Conservation (phyloP, 2,797 vertebrate genomes). For the Oreortyx pictus region DNA sequence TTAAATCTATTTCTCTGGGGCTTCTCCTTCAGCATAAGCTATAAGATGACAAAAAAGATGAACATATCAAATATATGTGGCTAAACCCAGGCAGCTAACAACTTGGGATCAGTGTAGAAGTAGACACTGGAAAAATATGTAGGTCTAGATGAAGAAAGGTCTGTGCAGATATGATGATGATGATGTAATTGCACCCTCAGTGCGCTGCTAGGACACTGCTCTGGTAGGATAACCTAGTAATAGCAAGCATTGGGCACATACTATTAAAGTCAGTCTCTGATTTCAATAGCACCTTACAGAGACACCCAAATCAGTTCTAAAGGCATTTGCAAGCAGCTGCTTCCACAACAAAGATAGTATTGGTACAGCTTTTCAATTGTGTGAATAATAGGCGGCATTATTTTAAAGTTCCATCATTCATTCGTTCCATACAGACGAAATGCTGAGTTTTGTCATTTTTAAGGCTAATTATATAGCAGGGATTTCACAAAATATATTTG, state of each 20-base stretch:
- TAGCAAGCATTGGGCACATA: neutral
- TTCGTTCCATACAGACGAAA: slow-evolving; percentile 31
- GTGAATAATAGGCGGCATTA: neutral
- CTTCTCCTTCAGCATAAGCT: neutral
- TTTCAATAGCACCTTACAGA: slow-evolving; percentile 25
- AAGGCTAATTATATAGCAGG: slow-evolving; percentile 58
- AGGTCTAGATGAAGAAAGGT: neutral
- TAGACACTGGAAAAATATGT: neutral
- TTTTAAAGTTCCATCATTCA: neutral
- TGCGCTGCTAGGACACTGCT: slow-evolving; percentile 7
- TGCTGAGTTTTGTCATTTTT: slow-evolving; percentile 19
- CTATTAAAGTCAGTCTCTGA: neutral
- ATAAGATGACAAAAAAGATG: neutral
- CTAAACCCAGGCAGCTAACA: neutral
- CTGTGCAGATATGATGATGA: neutral
- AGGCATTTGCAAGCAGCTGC: slow-evolving; percentile 16
- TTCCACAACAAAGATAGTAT: neutral
- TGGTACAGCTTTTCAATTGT: neutral
- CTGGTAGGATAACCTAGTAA: neutral
- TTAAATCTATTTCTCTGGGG: neutral
- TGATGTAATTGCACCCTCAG: neutral
- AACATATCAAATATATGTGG: neutral
- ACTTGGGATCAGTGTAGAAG: neutral
- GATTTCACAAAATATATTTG: slow-evolving; percentile 41
- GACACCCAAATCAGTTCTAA: slow-evolving; percentile 39